These are phyloP conservation scores for Pedionomus torquatus DNA, from an alignment of 2,113 vertebrate genomes.

Conservation along the genomic window DNA sequence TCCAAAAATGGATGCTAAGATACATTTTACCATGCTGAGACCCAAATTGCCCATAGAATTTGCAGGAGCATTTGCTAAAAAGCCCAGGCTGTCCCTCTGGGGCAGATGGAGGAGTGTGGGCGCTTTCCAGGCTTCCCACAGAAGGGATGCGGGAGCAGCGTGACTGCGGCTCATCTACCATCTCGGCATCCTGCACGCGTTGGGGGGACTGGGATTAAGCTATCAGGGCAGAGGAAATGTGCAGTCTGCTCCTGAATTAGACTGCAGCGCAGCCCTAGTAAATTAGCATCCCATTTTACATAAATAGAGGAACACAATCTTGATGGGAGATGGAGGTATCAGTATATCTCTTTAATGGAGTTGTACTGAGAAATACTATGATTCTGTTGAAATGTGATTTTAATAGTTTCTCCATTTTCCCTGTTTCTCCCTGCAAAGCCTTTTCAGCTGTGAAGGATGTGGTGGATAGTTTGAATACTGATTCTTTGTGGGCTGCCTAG, in stretches of 20 bases:
- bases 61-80: background rate
- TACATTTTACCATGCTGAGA: background rate
- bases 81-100: accelerated
- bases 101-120: accelerated
- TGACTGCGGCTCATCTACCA: background rate
- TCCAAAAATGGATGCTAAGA: background rate
- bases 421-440: background rate
- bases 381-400: constrained; percentile 29
- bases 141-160: background rate
- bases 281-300: background rate
- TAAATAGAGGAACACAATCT: background rate
- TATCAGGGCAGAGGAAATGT: accelerated
- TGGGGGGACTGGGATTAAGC: too few species aligned
- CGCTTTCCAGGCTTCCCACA: accelerated
- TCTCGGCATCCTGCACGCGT: accelerated
- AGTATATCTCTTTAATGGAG: background rate
- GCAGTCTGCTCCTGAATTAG: background rate
- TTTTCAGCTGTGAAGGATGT: background rate
- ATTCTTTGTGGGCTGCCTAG: constrained; percentile 16
- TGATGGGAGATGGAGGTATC: background rate
- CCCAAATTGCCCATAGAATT: accelerated
- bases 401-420: background rate
- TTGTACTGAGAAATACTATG: background rate
- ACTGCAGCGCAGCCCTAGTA: background rate
- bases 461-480: background rate